Base-by-base conservation (phyloP, 2,888 invertebrate genomes). In the Nomada ferruginata region DNA sequence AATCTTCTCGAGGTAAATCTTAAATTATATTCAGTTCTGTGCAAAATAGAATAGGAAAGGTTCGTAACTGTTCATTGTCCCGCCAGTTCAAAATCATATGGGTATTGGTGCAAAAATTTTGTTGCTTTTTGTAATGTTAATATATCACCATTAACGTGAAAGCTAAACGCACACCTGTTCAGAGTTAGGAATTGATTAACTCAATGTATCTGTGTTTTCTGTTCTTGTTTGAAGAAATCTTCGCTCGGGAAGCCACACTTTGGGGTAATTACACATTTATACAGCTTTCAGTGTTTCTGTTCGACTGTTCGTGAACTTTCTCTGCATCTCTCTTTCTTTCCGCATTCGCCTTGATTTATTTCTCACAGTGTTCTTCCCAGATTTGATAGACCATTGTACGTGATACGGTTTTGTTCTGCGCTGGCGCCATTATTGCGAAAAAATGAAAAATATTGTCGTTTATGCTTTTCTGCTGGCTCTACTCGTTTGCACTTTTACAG, bases 211-310 rank as follows among this genome's bases (percentile, higher is more conserved):
- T 76, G 76, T 85, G 75, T 87, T 88, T 84, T 83, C 63, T 78
- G 66, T 89, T 76, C 84, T 80, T 80, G 60, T 71, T 71, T 44
- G 76, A 91, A 90, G 90, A 89, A 86, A 88, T 83, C 87, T 73
- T 89, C 81, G 78, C 68, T 59, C 81, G 89, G 87, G 85, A 91
- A 89, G 86, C 81, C 59, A 75, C 85, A 83, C 77, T 78, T 60
- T 74, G 90, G 90, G 92, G 92, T 92, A 92, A 92, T 84, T 91
- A 91, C 86, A 89, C 79, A 77, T 86, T 87, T 78, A 86, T 81
- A 71, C 79, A 81, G 74, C 80, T 86, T 86, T 87, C 84, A 72
- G 65, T 85, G 83, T 85, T 81, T 71, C 44, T 47, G 26, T 78
- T 50, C 36, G 79, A 76, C 61, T 75, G 55, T 84, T 82, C 52